Conservation (phyloP, 2,113 vertebrate species). For the Petromus typicus region DNA sequence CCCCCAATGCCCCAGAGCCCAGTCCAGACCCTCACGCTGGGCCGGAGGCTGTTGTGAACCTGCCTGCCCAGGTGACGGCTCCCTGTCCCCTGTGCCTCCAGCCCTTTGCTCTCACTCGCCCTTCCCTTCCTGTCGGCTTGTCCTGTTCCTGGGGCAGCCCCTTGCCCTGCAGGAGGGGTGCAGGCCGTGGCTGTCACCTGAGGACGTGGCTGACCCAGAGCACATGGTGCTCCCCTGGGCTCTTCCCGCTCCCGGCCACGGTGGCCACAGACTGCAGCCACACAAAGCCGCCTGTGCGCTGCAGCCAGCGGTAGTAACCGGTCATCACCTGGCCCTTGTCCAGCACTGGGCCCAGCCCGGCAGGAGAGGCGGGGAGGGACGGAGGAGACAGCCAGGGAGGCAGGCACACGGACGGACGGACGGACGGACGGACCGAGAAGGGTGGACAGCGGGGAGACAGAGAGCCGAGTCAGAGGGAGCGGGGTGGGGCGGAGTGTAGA, state of each 20-base stretch:
- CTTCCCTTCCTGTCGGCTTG: background rate
- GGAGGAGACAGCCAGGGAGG: background rate
- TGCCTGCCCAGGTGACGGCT: no score
- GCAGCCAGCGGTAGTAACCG: slow-evolving; percentile 94
- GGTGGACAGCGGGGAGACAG: no score
- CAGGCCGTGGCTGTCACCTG: slow-evolving; percentile 85
- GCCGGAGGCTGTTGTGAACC: background rate
- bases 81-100: fast-evolving
- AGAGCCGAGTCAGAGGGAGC: background rate
- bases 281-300: slow-evolving; percentile 92
- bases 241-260: slow-evolving; percentile 94
- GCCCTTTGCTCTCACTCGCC: background rate
- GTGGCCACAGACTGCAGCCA: slow-evolving; percentile 95
- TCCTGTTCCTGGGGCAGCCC: background rate
- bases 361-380: background rate
- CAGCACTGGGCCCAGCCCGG: slow-evolving; percentile 87
- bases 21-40: background rate
- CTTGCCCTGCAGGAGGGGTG: background rate
- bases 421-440: background rate
- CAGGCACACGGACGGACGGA: background rate
- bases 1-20: background rate
- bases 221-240: slow-evolving; percentile 93
- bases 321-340: slow-evolving; percentile 96
- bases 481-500: fast-evolving
- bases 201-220: slow-evolving; percentile 96